Percentiles rank a stretch among this genome's conserved stretches.
These are phyloP conservation scores for Pocillopora damicornis DNA, from an alignment of 64 coral and sea anemone genomes.

Conservation along the genomic window DNA sequence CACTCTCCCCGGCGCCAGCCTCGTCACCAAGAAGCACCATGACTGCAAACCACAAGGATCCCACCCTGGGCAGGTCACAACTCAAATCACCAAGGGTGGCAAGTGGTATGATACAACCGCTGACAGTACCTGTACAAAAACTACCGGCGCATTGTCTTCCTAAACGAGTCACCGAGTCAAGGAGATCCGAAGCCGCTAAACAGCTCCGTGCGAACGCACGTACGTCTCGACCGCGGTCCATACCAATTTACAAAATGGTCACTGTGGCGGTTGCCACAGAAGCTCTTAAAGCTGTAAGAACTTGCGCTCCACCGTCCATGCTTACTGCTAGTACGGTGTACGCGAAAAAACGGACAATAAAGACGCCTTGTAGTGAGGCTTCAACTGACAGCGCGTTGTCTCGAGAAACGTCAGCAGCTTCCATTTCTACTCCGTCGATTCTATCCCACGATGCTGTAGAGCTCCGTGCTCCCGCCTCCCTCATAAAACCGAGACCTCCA, in stretches of 20 bases:
- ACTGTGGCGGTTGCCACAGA: slow-evolving; percentile 51
- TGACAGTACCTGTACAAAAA: slow-evolving; percentile 76
- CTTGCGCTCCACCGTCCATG: slow-evolving; percentile 67
- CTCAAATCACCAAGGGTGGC: slow-evolving; percentile 7
- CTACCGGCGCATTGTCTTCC: slow-evolving; percentile 44
- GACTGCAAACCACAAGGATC: slow-evolving; percentile 24
- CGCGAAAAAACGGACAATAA: slow-evolving; percentile 59
- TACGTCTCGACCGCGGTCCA: slow-evolving; percentile 47
- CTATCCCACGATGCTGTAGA: slow-evolving; percentile 27
- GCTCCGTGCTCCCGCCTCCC: slow-evolving; percentile 13
- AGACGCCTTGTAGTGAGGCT: slow-evolving; percentile 44
- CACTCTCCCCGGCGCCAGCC: slow-evolving; percentile 19
- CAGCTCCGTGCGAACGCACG: slow-evolving; percentile 42
- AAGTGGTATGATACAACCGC: slow-evolving; percentile 59
- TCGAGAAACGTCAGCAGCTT: slow-evolving; percentile 34
- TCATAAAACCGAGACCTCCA: slow-evolving; percentile 38
- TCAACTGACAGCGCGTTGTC: not conserved
- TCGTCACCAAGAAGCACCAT: slow-evolving; percentile 27
- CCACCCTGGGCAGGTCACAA: not conserved
- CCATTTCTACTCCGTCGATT: slow-evolving; percentile 2
- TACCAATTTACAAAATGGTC: slow-evolving; percentile 71
- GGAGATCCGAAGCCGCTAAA: slow-evolving; percentile 83
- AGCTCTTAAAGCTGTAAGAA: slow-evolving; percentile 71
- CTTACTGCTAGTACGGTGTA: slow-evolving; percentile 53
- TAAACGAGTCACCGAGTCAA: slow-evolving; percentile 5